Percentiles rank a stretch among this genome's conserved stretches.
Conservation (phyloP, 2,113 vertebrate genomes). For the Sapayoa aenigma region DNA sequence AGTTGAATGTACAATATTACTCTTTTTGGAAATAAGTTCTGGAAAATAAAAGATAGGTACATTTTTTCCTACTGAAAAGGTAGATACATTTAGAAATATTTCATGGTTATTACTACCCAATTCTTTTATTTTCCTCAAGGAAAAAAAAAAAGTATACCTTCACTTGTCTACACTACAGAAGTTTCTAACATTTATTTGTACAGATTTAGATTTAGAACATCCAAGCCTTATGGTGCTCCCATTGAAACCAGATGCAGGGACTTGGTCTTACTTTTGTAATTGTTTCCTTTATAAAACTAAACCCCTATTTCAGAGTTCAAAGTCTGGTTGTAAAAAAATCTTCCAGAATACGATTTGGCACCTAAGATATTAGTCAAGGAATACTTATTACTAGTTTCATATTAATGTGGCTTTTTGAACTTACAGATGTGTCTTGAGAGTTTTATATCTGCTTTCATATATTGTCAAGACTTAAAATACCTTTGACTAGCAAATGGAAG, state of each 20-base stretch:
- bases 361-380: neutral
- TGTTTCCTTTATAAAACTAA: slow-evolving; percentile 10
- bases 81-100: neutral
- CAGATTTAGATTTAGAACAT: neutral
- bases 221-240: neutral
- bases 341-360: slow-evolving; percentile 18
- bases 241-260: slow-evolving; percentile 30
- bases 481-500: slow-evolving; percentile 1
- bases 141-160: neutral
- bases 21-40: neutral
- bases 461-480: neutral
- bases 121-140: neutral
- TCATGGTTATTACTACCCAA: neutral
- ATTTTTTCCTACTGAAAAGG: neutral
- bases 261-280: slow-evolving; percentile 35
- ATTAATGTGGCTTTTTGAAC: neutral
- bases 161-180: neutral
- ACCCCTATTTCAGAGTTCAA: neutral
- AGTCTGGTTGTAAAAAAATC: slow-evolving; percentile 21
- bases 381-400: neutral
- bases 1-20: neutral
- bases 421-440: neutral
- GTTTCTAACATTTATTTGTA: neutral
- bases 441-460: neutral
- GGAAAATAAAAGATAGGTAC: neutral